These are phyloP conservation scores for Perodicticus potto DNA, from an alignment of 2,797 vertebrate genomes.

Conservation along the genomic window DNA sequence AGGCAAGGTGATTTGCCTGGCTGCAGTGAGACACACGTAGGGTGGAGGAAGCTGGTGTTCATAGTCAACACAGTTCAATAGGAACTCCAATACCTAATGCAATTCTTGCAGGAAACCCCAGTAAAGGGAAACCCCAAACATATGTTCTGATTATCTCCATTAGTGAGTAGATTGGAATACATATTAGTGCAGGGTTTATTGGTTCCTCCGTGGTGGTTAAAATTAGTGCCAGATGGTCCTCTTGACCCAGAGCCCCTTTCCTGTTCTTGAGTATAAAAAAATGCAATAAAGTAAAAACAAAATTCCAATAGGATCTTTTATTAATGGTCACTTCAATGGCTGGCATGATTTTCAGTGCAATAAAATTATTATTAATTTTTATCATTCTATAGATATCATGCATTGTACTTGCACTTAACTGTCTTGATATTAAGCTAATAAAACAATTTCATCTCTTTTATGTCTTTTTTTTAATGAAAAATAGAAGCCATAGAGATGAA, in stretches of 20 bases:
- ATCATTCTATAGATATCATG: background rate
- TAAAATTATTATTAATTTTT: background rate
- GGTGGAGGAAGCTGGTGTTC: background rate
- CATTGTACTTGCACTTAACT: background rate
- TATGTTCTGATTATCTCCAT: constrained; percentile 62
- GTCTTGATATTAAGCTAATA: constrained; percentile 4
- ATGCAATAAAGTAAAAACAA: background rate
- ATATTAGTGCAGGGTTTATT: constrained; percentile 66
- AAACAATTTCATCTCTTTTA: constrained; percentile 1
- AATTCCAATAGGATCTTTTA: background rate
- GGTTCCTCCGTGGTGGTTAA: constrained; percentile 30
- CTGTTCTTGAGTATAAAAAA: background rate
- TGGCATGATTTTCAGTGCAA: background rate
- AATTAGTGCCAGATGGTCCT: constrained; percentile 64
- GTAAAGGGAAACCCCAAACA: constrained; percentile 57
- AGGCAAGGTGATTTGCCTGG: background rate
- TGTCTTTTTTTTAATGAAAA: constrained; percentile 45
- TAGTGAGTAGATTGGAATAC: constrained; percentile 67
- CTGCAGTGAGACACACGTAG: background rate
- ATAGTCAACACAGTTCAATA: background rate
- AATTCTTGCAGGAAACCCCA: constrained; percentile 52
- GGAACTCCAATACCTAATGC: background rate
- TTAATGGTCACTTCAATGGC: background rate
- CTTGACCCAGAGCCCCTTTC: constrained; percentile 29
- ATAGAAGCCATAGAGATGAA: background rate